phyloP scores from a whole-genome alignment of 2,113 vertebrate species.

The Tachuris rubrigastra region DNA sequence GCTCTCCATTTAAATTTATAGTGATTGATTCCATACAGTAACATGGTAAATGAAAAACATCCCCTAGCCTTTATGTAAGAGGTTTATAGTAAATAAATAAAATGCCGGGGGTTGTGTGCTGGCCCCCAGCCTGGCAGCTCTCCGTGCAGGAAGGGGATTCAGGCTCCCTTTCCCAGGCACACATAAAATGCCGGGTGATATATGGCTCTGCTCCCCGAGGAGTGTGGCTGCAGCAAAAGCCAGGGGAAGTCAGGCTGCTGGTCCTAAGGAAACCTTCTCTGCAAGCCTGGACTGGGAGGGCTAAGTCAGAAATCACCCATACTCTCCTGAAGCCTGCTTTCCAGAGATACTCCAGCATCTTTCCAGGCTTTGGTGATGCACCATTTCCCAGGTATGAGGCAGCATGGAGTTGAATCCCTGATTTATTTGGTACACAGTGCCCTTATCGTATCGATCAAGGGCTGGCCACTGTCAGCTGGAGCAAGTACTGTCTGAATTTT shows the following conservation, averaged over 20 bases:
- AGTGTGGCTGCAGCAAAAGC: not conserved
- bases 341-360: not conserved
- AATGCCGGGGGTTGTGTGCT: not conserved
- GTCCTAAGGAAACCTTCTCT: not conserved
- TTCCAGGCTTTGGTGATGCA: not conserved
- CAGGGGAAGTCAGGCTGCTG: not conserved
- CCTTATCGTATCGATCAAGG: not conserved
- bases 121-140: constrained; percentile 13
- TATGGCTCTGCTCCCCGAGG: not conserved
- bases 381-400: not conserved
- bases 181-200: constrained; percentile 28
- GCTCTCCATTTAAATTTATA: constrained; percentile 51
- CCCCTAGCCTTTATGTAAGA: constrained; percentile 1
- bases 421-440: not conserved
- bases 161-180: not conserved
- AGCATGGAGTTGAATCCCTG: not conserved
- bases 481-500: not conserved
- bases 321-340: not conserved
- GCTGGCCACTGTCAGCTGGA: not conserved
- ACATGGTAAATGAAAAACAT: constrained; percentile 23
- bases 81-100: constrained; percentile 39
- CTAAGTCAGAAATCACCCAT: not conserved
- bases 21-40: constrained; percentile 44
- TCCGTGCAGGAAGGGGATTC: not conserved
- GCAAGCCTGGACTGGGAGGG: not conserved